Base-by-base conservation (phyloP, 2,888 invertebrate genomes). In the Tetragnatha montana region DNA sequence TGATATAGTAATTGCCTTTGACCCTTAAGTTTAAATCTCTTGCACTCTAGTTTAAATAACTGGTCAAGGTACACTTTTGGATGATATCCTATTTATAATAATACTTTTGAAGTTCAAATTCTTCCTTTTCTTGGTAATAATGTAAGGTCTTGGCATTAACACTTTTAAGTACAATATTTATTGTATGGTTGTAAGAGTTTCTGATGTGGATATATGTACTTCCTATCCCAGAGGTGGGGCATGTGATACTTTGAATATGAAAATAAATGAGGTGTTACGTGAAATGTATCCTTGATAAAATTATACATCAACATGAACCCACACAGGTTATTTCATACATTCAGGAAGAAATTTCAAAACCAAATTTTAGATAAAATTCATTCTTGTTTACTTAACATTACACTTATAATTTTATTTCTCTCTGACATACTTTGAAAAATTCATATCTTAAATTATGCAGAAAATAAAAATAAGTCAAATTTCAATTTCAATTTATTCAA, bases 221-320 rank as follows among this genome's bases (percentile, higher is more conserved):
- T 82, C 74, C 82, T 60, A 73, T 82, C 22, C 60, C 73, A 73
- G 73, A n/a, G 14, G 22, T 74, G 82, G 74, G 74, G 74, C 50
- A 82, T 82, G 82, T 82, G 82, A 82, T 82, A 82, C 51, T 82
- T 82, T 74, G 82, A 60, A 82, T 82, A 73, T 82, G 82, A 73
- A 78, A 78, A 78, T 51, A 74, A 73, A 74, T 73, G 22, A 50
- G 21, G 14, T n/a, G 69, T 17, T 22, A 17, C 60, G 69, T 68
- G 35, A 22, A 68, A 80, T 22, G 60, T n/a, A 8, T 47, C 69
- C 14, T 22, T 21, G 22, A 50, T 6, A 76, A 76, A 76, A 14
- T 8, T 50, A n/a, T 49, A 19, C 51, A 19, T 49, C 8, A 21
- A 47, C 35, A 47, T 75, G 35, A 0, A 19, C 19, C 7, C 19